Base-by-base conservation (phyloP, 2,113 vertebrate species). In the Hypanus sabinus region DNA sequence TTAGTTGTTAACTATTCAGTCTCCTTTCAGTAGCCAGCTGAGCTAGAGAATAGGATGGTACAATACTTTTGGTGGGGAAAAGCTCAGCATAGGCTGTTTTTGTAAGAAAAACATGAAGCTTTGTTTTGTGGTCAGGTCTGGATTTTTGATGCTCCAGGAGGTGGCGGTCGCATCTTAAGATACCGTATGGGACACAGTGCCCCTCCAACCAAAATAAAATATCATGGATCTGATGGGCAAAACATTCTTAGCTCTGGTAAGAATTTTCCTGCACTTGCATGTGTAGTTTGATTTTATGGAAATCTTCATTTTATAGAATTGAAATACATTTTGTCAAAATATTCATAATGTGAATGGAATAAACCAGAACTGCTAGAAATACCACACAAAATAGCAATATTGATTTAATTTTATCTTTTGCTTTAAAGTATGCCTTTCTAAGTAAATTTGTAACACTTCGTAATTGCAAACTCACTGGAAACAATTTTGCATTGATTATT, bases 201-300 rank as follows among this genome's bases (percentile, higher is more conserved):
- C 46, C 98, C 98, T 0, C 98, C 98, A 94, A 98, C 97, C 93
- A 97, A 96, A 95, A 97, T 99, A 94, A 95, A 94, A 95, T 98
- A 99, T 93, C 97, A 99, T n/a, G 98, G 98, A 77, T 97, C 97
- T 90, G 98, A 98, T 0, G 98, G 98, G 85, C 97, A 98, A 93
- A 97, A 99, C 70, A 97, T 99, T 96, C 98, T 99, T 94, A 99
- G 98, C 80, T 98, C 99, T 94, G 97, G 99, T 99, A 96, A 94
- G 95, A 94, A 92, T 81, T 24, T 5, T 62, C 94, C 2, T 0
- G n/a, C 94, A 20, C 62, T 38, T 33, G 33, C 33, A 71, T 62
- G 71, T 57, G 24, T 91, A 62, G 46, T n/a, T 62, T 36, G 18
- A 71, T 38, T 36, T 3, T 92, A 24, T 92, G 65, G n/a, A 20